Evolutionary conservation across 1,140 invertebrate species (phyloP), one percentile per base, ranked within the genome.

Genomic region (Littorina saxatilis): DNA sequence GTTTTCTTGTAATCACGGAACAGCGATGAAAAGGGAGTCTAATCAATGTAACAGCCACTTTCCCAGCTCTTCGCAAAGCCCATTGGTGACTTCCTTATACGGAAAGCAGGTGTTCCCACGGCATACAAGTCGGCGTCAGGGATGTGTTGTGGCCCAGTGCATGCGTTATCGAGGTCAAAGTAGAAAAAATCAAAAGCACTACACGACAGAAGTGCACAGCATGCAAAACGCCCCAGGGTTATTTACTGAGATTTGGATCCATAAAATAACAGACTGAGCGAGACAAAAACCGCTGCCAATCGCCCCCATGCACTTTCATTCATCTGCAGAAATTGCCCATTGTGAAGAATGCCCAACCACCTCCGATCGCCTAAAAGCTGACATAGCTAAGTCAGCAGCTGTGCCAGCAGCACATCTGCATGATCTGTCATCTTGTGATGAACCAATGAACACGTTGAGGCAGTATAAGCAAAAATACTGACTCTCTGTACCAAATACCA

Each of bases 81-180:
- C 84, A 89, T 89, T 88, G 88, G 89, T 88, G 81, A 84, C 83
- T 88, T 86, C 88, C 87, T 83, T 87, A 88, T 88, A 87, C 81
- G 88, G 88, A 82, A 85, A 86, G 87, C 89, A 90, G 89, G 89
- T 90, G 89, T 89, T 90, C 86, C 88, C 87, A 89, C 87, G 87
- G 82, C 83, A 40, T 35, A 79, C 61, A 74, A 66, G 43, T 52
- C 58, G 80, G 23, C 58, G 73, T 63, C 80, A 32, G 80, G 70
- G 37, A 74, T 70, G 40, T 63, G 76, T 79, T 15, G 72, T 37
- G 40, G 61, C 47, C 50, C 73, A 50, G 66, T 76, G 40, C 73
- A 77, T 66, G 66, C 58, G 50, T 39, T 52, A 52, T 52, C 20
- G 74, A 78, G 63, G 81, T 39, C 63, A 39, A 73, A 73, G 27